phyloP scores from a whole-genome alignment of 2,113 vertebrate genomes.

The Hemichromis elongatus region DNA sequence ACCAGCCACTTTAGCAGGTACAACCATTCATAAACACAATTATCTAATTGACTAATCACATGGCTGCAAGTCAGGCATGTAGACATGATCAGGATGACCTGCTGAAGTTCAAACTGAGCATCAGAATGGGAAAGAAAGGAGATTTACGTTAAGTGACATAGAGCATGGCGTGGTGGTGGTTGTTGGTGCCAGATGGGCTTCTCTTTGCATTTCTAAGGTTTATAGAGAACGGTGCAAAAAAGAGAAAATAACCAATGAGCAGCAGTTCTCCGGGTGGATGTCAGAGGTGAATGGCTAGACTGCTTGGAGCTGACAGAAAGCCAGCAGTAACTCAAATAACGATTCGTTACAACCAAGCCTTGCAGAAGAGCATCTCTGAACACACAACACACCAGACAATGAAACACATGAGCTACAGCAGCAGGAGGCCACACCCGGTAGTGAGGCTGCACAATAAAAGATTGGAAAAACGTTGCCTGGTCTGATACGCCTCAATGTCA shows the following conservation, averaged over 20 bases:
- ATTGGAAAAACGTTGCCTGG: no score
- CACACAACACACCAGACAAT: rapidly evolving
- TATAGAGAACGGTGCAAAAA: background rate
- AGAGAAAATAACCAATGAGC: background rate
- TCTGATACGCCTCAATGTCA: no score
- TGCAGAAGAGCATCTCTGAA: background rate
- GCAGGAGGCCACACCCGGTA: no score
- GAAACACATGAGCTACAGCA: background rate
- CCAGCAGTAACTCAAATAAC: background rate
- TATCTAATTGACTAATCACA: background rate
- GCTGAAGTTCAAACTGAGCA: rapidly evolving
- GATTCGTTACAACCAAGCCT: background rate
- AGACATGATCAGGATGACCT: background rate
- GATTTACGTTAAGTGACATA: background rate
- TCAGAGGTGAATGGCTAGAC: background rate
- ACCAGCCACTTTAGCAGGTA: background rate
- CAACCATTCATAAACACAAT: background rate
- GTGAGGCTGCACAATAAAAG: no score
- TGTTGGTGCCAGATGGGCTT: background rate
- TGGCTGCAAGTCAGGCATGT: background rate
- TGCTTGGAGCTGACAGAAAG: background rate
- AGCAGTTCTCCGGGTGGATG: background rate
- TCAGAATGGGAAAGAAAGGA: background rate
- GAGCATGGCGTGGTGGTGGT: background rate
- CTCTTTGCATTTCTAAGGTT: background rate